phyloP scores from a whole-genome alignment of 2,797 vertebrate species.

The Acrossocheilus wenchowensis region DNA sequence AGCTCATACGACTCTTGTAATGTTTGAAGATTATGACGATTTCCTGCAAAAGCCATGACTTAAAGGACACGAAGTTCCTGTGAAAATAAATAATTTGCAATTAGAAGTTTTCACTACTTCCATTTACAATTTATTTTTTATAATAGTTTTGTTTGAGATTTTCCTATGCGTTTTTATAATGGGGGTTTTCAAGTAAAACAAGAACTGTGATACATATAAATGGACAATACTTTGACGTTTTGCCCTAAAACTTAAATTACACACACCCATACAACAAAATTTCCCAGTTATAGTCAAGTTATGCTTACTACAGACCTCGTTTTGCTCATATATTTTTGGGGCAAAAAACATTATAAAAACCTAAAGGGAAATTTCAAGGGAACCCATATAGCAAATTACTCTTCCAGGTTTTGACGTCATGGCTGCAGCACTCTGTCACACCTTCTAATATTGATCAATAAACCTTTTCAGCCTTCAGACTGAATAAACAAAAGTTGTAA shows the following conservation, averaged over 20 bases:
- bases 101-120: neutral
- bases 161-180: neutral
- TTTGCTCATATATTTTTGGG: no score
- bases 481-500: neutral
- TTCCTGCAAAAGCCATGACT: conserved; percentile 54
- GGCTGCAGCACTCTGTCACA: neutral
- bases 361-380: no score
- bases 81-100: neutral
- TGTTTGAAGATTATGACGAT: conserved; percentile 16
- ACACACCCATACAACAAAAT: no score
- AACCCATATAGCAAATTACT: no score
- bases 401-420: no score
- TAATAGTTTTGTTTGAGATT: neutral
- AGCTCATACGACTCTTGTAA: conserved; percentile 72
- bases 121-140: neutral
- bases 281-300: no score
- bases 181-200: neutral
- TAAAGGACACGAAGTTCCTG: neutral
- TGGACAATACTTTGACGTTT: neutral
- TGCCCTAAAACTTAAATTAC: neutral
- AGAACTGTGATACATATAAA: neutral
- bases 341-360: no score
- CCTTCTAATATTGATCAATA: neutral
- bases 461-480: neutral
- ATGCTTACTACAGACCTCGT: no score